Conservation (phyloP, 2,888 invertebrate genomes). For the Malachius bipustulatus region DNA sequence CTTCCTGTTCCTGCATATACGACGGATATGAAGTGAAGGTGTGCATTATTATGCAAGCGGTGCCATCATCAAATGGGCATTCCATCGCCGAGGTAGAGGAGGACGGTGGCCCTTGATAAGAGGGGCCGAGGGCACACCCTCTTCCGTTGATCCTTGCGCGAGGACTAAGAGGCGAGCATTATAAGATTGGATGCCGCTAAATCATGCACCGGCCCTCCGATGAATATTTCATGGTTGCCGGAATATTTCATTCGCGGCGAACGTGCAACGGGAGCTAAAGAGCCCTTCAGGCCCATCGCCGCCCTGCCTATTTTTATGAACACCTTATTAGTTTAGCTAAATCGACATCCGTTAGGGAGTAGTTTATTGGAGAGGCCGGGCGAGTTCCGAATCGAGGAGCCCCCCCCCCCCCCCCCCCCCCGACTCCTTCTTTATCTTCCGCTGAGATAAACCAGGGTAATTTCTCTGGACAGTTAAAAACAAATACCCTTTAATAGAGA, state of each 20-base stretch:
- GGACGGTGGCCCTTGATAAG: too few relatives aligned
- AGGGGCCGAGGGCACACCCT: not conserved
- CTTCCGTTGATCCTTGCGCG: not conserved
- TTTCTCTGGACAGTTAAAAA: too few relatives aligned
- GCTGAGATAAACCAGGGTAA: too few relatives aligned
- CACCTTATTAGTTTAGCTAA: constrained; percentile 16
- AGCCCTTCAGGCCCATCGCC: constrained; percentile 15
- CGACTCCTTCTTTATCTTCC: too few relatives aligned
- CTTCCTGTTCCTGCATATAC: too few relatives aligned
- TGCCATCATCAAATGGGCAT: constrained; percentile 1
- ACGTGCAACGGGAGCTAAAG: constrained; percentile 19
- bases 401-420: too few relatives aligned
- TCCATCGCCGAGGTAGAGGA: too few relatives aligned
- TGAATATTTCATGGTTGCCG: constrained; percentile 22
- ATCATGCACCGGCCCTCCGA: constrained; percentile 21
- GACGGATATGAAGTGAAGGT: too few relatives aligned
- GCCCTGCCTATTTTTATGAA: constrained; percentile 20
- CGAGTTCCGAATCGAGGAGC: too few relatives aligned
- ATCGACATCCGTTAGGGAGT: too few relatives aligned
- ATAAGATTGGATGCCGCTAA: constrained; percentile 22
- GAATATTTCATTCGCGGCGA: constrained; percentile 21
- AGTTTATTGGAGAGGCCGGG: too few relatives aligned
- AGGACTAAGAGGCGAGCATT: constrained; percentile 18
- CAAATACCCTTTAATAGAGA: too few relatives aligned
- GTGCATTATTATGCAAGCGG: constrained; percentile 2